A percentile compares a stretch with the other conserved stretches of the same genome.
These are phyloP conservation scores for Eptatretus burgeri DNA, from an alignment of 2,113 vertebrate genomes.

Conservation along the genomic window DNA sequence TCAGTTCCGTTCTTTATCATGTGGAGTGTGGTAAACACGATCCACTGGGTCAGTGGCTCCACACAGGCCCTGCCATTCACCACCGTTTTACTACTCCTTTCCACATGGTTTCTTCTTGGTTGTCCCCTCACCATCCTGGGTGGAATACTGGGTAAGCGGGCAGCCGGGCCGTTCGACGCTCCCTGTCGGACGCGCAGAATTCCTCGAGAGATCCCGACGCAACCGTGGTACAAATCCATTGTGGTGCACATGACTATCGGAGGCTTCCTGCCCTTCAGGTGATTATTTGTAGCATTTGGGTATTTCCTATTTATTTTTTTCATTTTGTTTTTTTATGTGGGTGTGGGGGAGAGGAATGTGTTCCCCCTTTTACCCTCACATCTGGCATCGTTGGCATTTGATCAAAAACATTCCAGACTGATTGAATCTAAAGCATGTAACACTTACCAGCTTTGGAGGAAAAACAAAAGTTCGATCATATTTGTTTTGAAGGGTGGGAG, in stretches of 20 bases:
- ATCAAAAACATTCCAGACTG: too few relatives aligned
- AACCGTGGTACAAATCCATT: constrained; percentile 59
- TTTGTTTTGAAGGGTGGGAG: too few relatives aligned
- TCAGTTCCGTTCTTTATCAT: constrained; percentile 54
- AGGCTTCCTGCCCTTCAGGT: constrained; percentile 74
- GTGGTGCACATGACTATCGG: constrained; percentile 61
- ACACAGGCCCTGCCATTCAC: constrained; percentile 53
- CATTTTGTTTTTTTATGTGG: too few relatives aligned
- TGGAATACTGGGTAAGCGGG: constrained; percentile 58
- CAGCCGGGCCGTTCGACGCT: constrained; percentile 39
- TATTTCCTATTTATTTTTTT: too few relatives aligned
- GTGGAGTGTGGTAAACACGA: constrained; percentile 57
- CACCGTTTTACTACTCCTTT: constrained; percentile 47
- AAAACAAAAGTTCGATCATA: too few relatives aligned
- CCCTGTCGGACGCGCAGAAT: constrained; percentile 68
- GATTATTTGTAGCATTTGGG: background rate
- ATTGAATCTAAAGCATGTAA: too few relatives aligned
- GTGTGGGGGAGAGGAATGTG: too few relatives aligned
- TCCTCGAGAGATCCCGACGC: constrained; percentile 41
- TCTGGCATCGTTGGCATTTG: too few relatives aligned
- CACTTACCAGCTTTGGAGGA: too few relatives aligned
- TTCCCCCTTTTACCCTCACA: too few relatives aligned
- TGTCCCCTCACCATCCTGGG: constrained; percentile 63
- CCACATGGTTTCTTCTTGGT: constrained; percentile 48
- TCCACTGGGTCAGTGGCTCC: constrained; percentile 62